Percentiles rank a stretch among this genome's conserved stretches.
phyloP scores from a whole-genome alignment of 2,113 vertebrate species.

The Gasterosteus aculeatus region DNA sequence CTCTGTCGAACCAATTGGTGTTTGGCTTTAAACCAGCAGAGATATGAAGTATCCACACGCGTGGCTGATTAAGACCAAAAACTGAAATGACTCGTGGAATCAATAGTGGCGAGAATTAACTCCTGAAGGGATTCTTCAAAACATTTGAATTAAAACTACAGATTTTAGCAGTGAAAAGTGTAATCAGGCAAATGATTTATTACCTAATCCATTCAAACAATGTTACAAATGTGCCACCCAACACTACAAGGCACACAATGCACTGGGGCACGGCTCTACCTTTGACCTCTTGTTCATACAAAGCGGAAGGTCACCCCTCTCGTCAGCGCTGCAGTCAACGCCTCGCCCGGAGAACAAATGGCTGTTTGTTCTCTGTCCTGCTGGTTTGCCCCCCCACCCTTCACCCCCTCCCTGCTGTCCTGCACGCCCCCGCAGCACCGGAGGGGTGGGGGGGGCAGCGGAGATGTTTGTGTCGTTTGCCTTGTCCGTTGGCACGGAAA shows the following conservation, averaged over 20 bases:
- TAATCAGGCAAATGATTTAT: slow-evolving; percentile 4
- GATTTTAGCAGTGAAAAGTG: background rate
- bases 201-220: slow-evolving; percentile 22
- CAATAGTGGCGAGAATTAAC: background rate
- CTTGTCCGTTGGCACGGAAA: slow-evolving; percentile 24
- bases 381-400: slow-evolving; percentile 18
- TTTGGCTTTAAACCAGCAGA: slow-evolving; percentile 27
- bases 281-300: slow-evolving; percentile 79
- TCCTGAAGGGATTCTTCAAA: background rate
- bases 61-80: background rate
- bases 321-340: slow-evolving; percentile 66
- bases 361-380: slow-evolving; percentile 70
- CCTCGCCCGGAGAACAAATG: slow-evolving; percentile 73
- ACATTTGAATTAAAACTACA: background rate
- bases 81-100: background rate
- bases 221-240: slow-evolving; percentile 69
- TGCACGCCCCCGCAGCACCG: slow-evolving; percentile 54
- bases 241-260: slow-evolving; percentile 74
- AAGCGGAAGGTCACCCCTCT: slow-evolving; percentile 72
- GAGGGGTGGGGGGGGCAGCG: slow-evolving; percentile 32
- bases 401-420: slow-evolving; percentile 47
- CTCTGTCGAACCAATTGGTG: slow-evolving; percentile 19
- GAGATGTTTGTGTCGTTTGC: slow-evolving; percentile 33
- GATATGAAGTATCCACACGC: background rate
- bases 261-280: slow-evolving; percentile 68